phyloP scores from a whole-genome alignment of 53 echinoderm and acorn worm genomes.

The Arbacia lixula region DNA sequence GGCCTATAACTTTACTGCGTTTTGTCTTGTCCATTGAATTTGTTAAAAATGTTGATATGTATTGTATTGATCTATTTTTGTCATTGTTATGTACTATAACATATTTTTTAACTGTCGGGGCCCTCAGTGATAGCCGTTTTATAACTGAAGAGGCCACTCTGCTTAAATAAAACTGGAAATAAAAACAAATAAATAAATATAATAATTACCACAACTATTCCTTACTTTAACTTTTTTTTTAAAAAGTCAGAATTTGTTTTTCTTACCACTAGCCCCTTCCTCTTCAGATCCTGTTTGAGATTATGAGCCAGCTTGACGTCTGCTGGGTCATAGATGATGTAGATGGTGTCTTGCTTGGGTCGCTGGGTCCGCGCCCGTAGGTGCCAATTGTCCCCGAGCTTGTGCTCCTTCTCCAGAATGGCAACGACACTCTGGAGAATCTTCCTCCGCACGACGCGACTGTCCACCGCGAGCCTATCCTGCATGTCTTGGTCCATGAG shows the following conservation, averaged over 20 bases:
- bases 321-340: constrained; percentile 91
- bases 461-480: constrained; percentile 81
- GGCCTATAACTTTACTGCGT: no score
- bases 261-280: constrained; percentile 81
- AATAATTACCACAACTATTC: no score
- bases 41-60: no score
- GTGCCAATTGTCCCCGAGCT: constrained; percentile 90
- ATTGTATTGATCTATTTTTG: no score
- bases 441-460: constrained; percentile 90
- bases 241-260: neutral
- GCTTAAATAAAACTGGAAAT: no score
- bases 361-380: constrained; percentile 83
- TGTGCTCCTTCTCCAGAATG: constrained; percentile 92
- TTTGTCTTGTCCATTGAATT: no score
- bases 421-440: constrained; percentile 81
- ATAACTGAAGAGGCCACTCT: no score
- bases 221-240: no score
- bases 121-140: no score
- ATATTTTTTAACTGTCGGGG: no score
- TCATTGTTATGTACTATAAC: no score
- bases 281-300: constrained; percentile 88
- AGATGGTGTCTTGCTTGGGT: constrained; percentile 75
- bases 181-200: no score
- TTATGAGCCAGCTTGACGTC: constrained; percentile 93
- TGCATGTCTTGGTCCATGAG: constrained; percentile 86